Evolutionary conservation across 2,888 invertebrate genomes (phyloP), one percentile per base, ranked within the genome.

Genomic region (Nemurella pictetii): DNA sequence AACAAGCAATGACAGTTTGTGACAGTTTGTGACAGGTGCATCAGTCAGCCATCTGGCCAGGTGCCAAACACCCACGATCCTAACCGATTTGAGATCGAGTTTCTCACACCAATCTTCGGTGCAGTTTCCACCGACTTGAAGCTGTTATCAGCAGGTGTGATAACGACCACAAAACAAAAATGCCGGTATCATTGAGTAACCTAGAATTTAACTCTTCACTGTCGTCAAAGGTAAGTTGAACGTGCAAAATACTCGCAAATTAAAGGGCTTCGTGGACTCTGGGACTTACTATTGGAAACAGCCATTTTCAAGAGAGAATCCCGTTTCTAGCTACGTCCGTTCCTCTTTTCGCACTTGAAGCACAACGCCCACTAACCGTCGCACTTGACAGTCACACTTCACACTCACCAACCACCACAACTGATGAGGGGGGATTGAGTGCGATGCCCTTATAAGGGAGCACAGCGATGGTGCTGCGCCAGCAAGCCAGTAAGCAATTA

Each of bases 1-100:
- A 92, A 86, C 86, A 86, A 90, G 89, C 29, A 28, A 75, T 0
- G 9, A 55, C 55, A 12, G 55, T 12, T 55, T 75, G 9, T 55
- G 55, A 55, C 55, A 55, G 9, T 20, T 55, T 20, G 1, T 55
- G 55, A 55, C 55, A 55, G 55, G 55, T 78, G n/a, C 29, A 28
- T 78, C 15, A 26, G 28, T 2, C 28, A 9, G 27, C 75, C 0
- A 27, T 28, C 15, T 75, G 75, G 75, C 75, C n/a, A 12, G 26
- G 7, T 26, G 28, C 75, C 28, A 26, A 25, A 75, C 75, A 75
- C 75, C 26, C 26, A 27, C 27, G 9, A 75, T 9, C 75, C 28
- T 75, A 26, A 26, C 4, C 26, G 28, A 26, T 75, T 26, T 75
- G 3, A 27, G 28, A 27, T 75, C 75, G 9, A 27, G 28, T 75